phyloP scores from a whole-genome alignment of 2,113 vertebrate species.

The Aix galericulata region DNA sequence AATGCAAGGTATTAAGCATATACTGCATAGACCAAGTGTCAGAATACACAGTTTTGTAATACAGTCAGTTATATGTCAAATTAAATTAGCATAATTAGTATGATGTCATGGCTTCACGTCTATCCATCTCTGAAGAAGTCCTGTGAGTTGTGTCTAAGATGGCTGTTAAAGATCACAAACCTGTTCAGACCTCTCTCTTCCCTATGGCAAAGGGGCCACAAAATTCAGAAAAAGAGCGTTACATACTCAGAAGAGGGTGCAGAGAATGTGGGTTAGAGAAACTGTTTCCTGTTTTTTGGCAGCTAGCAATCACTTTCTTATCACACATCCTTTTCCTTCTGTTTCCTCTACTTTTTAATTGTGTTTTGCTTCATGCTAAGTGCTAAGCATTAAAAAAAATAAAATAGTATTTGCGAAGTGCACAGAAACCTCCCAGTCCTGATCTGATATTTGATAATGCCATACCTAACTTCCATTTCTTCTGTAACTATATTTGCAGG shows the following conservation, averaged over 20 bases:
- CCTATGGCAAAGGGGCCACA: background rate
- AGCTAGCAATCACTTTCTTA: background rate
- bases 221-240: background rate
- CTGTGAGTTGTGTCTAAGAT: background rate
- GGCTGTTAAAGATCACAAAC: background rate
- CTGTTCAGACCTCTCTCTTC: conserved; percentile 5
- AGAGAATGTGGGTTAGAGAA: background rate
- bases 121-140: background rate
- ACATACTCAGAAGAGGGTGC: background rate
- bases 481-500: background rate
- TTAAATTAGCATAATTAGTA: background rate
- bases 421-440: background rate
- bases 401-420: background rate
- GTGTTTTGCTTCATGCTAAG: background rate
- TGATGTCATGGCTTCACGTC: conserved; percentile 11
- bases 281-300: background rate
- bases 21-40: background rate
- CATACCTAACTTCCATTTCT: background rate
- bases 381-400: background rate
- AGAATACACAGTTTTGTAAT: background rate
- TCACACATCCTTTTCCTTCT: background rate
- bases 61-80: background rate
- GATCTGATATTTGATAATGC: background rate
- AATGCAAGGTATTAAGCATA: background rate
- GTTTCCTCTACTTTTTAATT: background rate